Evolutionary conservation across 2,113 vertebrate genomes (phyloP), one percentile per base, ranked within the genome.

Genomic region (Bubo scandiacus): DNA sequence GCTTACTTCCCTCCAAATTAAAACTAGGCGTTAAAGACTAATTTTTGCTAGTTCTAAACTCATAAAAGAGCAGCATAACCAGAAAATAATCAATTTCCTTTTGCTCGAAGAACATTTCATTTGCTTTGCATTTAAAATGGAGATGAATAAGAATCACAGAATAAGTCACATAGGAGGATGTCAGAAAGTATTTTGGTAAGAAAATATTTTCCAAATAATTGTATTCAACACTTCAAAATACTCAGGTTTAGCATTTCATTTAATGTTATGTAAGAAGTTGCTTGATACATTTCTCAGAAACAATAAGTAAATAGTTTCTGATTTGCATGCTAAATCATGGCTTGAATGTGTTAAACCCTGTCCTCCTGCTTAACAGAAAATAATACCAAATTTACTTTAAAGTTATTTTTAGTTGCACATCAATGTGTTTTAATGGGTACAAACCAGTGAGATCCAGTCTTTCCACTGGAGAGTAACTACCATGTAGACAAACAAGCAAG

Each of bases 371-470:
- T 79, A 71, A 81, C 62, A 71, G 47, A 71, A 87, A 90, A 47
- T 42, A 94, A 82, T 67, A 65, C 38, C 34, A 68, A 72, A 90
- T 94, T 71, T 73, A 92, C 83, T 80, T 87, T 18, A 71, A 88
- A 70, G 72, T 71, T 89, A 78, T 62, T 92, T 85, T 93, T 58
- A 77, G 81, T 77, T 80, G 63, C 54, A 77, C 45, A 65, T 86
- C 74, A 67, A 59, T 80, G 32, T 51, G 34, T 81, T 86, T 93
- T 73, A 73, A 80, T 90, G 90, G 49, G 49, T 77, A 90, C 42
- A 88, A 67, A 83, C 63, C 71, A 86, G 82, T 4, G 9, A 88
- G 75, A 97, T 70, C 88, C 80, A 92, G 83, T 86, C 86, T 86
- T 86, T 84, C 77, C 63, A 34, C 89, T 81, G 89, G 45, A 88